These are phyloP conservation scores for Brachypodius melanocephalos DNA, from an alignment of 2,113 vertebrate genomes.

Conservation along the genomic window DNA sequence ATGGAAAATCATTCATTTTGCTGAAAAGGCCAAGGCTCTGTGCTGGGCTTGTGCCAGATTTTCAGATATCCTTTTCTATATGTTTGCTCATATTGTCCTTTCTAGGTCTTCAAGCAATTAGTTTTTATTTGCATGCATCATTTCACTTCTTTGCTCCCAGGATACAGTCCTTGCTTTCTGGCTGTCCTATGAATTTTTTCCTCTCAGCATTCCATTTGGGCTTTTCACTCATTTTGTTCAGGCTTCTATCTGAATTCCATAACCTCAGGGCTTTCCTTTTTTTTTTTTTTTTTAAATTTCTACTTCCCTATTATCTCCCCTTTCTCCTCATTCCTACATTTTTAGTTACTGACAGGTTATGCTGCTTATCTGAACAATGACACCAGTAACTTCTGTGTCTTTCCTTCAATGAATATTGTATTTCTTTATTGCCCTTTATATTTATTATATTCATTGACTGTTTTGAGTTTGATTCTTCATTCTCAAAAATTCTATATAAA, in stretches of 20 bases:
- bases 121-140: conserved; percentile 56
- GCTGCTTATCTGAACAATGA: background rate
- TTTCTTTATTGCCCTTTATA: background rate
- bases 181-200: background rate
- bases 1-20: background rate
- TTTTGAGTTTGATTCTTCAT: background rate
- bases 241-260: background rate
- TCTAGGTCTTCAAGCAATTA: conserved; percentile 36
- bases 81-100: conserved; percentile 23
- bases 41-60: background rate
- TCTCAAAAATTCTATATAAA: background rate
- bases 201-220: background rate
- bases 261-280: background rate
- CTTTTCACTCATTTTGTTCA: background rate
- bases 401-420: background rate
- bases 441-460: background rate
- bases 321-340: background rate
- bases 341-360: background rate
- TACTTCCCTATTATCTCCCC: background rate
- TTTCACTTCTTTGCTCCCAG: conserved; percentile 18
- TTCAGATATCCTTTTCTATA: background rate
- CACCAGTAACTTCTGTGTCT: background rate
- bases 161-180: background rate
- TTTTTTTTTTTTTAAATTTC: too few species aligned
- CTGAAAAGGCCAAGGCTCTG: background rate